Base-by-base conservation (phyloP, 2,113 vertebrate species). In the Oncorhynchus gorbuscha region DNA sequence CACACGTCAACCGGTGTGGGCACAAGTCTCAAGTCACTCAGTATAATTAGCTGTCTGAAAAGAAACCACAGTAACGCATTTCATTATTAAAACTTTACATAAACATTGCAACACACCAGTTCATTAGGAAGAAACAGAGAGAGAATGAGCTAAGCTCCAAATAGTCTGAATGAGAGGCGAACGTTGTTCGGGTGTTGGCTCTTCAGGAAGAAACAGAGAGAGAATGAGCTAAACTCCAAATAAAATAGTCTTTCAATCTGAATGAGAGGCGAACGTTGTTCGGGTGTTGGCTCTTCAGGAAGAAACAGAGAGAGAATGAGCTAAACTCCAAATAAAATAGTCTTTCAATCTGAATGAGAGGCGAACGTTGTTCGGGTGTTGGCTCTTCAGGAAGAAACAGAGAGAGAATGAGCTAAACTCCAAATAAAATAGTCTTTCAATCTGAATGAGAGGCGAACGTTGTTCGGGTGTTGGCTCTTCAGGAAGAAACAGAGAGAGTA, bases 31-130 rank as follows among this genome's bases (percentile, higher is more conserved):
- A 76, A 69, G 71, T 83, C 62, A 69, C 69, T 51, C 66, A 69
- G 76, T 61, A 58, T 61, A 70, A 51, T 32, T 59, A 78, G 83
- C 78, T 74, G 72, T 84, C 72, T 81, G 67, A 75, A 80, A 74
- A 55, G 75, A 72, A 65, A 83, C 71, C 59, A n/a, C 51, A 26
- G 74, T 65, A 75, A 72, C 9, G 71, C 62, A 30, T 75, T 78
- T 83, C 51, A 80, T 86, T 77, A 79, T 81, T 6, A 58, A 58
- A 79, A 59, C 65, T 26, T 72, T 67, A 72, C 9, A 45, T 45
- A 45, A 45, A 12, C 39, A 45, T 11, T 45, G 39, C 51, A 20
- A 81, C 74, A 9, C 32, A 73, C 71, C 49, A 49, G 3, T 45
- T 81, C 66, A 71, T 83, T 72, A 30, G 55, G 62, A 26, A 32